Conservation (phyloP, 1,140 invertebrate genomes). For the Cyclargus thomasi region DNA sequence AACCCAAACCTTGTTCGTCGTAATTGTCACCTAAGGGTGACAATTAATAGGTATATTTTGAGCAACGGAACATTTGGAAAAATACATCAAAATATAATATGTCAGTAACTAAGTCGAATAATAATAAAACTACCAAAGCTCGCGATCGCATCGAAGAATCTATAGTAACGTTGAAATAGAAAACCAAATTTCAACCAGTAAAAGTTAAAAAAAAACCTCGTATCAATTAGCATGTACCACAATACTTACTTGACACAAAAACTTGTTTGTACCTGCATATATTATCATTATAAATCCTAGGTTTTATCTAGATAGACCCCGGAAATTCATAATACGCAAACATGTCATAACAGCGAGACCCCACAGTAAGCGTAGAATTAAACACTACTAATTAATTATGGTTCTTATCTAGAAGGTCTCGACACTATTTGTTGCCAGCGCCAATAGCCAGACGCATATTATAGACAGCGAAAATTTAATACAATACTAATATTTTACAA, state of each 20-base stretch:
- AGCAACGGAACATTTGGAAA: background rate
- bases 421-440: slow-evolving; percentile 19
- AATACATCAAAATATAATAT: too few species aligned
- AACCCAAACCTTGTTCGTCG: background rate
- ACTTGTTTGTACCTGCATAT: background rate
- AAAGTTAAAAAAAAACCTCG: background rate
- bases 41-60: background rate
- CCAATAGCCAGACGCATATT: background rate
- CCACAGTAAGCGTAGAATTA: slow-evolving; percentile 50
- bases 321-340: slow-evolving; percentile 17
- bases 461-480: background rate
- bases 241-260: slow-evolving; percentile 2
- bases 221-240: background rate
- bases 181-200: background rate
- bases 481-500: background rate
- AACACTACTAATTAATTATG: slow-evolving; percentile 61
- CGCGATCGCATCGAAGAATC: too few species aligned
- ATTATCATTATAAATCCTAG: slow-evolving; percentile 14
- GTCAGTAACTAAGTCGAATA: background rate
- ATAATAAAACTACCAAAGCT: too few species aligned
- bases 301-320: slow-evolving; percentile 13
- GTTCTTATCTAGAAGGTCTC: slow-evolving; percentile 43
- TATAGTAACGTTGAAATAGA: too few species aligned
- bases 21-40: background rate
- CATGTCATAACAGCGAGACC: slow-evolving; percentile 33